phyloP scores from a whole-genome alignment of 1,140 invertebrate genomes.

The Aphaenogaster rudis region DNA sequence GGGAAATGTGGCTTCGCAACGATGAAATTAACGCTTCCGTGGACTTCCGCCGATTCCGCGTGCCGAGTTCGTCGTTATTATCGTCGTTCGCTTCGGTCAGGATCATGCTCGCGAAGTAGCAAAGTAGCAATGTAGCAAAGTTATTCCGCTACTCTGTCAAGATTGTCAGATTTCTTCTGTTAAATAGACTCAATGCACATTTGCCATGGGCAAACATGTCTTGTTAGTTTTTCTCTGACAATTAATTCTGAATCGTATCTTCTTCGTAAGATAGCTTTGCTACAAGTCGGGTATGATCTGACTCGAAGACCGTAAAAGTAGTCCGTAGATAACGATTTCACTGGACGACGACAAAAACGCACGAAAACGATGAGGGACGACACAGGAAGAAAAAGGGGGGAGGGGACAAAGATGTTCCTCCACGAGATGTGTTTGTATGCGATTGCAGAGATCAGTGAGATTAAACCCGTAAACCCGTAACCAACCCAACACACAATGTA shows the following conservation, averaged over 20 bases:
- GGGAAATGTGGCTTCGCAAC: background rate
- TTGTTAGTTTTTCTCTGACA: background rate
- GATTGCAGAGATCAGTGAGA: constrained; percentile 71
- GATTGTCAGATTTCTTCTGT: background rate
- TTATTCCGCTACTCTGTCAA: background rate
- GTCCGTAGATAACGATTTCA: constrained; percentile 10
- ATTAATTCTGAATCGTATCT: background rate
- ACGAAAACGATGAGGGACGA: background rate
- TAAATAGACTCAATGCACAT: background rate
- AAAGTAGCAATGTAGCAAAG: background rate
- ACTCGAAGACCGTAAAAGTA: background rate
- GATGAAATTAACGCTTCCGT: background rate
- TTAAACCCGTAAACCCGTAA: constrained; percentile 85
- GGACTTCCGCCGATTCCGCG: constrained; percentile 44
- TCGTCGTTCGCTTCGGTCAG: background rate
- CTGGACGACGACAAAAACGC: constrained; percentile 59
- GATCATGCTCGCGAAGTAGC: background rate
- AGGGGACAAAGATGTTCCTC: background rate
- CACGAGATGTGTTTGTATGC: constrained; percentile 51
- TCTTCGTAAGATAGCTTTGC: background rate
- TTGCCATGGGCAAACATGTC: background rate
- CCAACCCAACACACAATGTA: constrained; percentile 85
- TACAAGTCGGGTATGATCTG: background rate
- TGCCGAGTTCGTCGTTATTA: constrained; percentile 30
- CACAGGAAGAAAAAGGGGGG: background rate